phyloP scores from a whole-genome alignment of 1,140 invertebrate species.

The Scaptomyza montana region DNA sequence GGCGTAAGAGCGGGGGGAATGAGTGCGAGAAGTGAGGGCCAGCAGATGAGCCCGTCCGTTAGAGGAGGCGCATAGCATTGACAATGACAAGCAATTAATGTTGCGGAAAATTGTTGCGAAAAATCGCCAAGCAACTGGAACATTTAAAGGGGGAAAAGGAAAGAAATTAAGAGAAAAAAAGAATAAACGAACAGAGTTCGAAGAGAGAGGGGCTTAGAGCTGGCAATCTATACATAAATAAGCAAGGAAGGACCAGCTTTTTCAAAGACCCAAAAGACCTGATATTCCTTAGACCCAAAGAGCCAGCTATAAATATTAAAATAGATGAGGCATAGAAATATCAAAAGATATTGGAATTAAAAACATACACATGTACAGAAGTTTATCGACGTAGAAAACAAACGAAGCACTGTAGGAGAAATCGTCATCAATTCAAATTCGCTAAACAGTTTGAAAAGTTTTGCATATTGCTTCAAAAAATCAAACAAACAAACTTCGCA shows the following conservation, averaged over 20 bases:
- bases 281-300: too few species aligned
- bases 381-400: too few species aligned
- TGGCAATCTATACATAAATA: too few species aligned
- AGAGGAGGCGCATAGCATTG: conserved; percentile 35
- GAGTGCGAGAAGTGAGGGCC: neutral
- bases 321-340: too few species aligned
- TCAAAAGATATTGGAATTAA: too few species aligned
- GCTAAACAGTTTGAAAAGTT: conserved; percentile 60
- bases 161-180: neutral
- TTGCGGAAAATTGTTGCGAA: conserved; percentile 69
- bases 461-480: conserved; percentile 33
- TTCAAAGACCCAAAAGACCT: too few species aligned
- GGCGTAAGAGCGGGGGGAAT: neutral
- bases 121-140: conserved; percentile 50
- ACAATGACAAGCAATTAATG: conserved; percentile 75
- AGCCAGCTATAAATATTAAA: too few species aligned
- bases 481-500: conserved; percentile 16
- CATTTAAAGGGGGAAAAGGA: neutral
- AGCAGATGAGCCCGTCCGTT: conserved; percentile 4
- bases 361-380: too few species aligned
- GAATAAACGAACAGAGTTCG: too few species aligned
- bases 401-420: neutral
- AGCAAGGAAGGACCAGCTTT: too few species aligned
- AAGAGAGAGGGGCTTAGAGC: neutral
- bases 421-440: conserved; percentile 34